Conservation (phyloP, 2,888 invertebrate genomes). For the Troglohyphantes excavatus region DNA sequence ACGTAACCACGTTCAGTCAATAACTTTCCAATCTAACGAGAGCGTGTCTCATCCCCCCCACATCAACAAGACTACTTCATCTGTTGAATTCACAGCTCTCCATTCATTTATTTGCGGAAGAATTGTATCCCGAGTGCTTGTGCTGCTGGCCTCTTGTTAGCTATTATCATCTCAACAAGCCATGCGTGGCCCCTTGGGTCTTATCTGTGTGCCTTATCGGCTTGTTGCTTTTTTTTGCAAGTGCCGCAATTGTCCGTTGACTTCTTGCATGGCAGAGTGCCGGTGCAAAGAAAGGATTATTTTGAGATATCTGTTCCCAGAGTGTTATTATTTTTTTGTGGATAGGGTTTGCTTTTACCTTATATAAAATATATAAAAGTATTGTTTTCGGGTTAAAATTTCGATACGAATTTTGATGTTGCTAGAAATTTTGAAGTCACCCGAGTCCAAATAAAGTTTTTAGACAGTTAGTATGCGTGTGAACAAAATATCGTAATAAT, state of each 20-base stretch:
- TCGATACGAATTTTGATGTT: no score
- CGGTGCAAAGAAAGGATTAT: not conserved
- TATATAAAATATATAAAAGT: no score
- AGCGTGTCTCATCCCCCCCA: not conserved
- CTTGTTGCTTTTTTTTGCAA: not conserved
- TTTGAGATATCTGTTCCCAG: no score
- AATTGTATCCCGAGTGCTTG: slow-evolving; percentile 28
- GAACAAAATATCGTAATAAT: no score
- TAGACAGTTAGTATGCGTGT: no score
- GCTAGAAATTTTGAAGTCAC: no score
- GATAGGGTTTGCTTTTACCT: no score
- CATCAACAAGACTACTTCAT: slow-evolving; percentile 37
- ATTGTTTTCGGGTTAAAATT: no score
- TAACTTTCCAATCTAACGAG: not conserved
- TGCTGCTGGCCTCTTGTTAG: not conserved
- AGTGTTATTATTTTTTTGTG: no score
- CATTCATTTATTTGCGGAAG: slow-evolving; percentile 40
- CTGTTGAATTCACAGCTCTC: slow-evolving; percentile 57
- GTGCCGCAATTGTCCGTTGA: slow-evolving; percentile 30
- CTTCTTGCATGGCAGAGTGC: not conserved
- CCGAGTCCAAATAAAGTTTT: no score
- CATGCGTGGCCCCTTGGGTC: not conserved
- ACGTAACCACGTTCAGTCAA: not conserved
- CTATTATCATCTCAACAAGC: slow-evolving; percentile 21
- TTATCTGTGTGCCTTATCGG: slow-evolving; percentile 25